Percentiles rank a stretch among this genome's conserved stretches.
These are phyloP conservation scores for Fukomys damarensis DNA, from an alignment of 2,113 vertebrate genomes.

Conservation along the genomic window DNA sequence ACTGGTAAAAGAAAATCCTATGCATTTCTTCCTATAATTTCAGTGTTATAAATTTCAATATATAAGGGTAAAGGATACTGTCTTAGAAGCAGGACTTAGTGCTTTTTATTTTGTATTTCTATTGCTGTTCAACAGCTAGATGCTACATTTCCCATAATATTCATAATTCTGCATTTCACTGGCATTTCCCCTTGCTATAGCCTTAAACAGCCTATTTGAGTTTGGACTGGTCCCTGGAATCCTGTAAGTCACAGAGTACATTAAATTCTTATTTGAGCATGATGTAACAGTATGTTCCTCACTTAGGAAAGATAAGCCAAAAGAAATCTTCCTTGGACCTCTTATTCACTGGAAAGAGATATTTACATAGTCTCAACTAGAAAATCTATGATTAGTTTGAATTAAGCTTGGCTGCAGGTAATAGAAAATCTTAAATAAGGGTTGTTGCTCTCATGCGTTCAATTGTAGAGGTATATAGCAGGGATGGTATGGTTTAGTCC, in stretches of 20 bases:
- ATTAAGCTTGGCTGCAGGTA: neutral
- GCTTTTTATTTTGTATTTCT: slow-evolving; percentile 24
- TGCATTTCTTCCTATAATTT: neutral
- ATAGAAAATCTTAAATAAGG: slow-evolving; percentile 44
- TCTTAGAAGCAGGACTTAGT: slow-evolving; percentile 4
- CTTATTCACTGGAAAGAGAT: neutral
- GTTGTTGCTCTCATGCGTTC: neutral
- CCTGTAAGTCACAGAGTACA: neutral
- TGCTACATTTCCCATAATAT: slow-evolving; percentile 13
- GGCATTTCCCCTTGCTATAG: neutral
- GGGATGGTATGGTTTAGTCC: neutral
- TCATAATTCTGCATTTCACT: slow-evolving; percentile 7
- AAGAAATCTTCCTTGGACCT: neutral
- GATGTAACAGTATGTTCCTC: neutral
- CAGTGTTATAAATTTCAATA: neutral
- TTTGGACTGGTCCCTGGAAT: neutral
- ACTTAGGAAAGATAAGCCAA: slow-evolving; percentile 3
- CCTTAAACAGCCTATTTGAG: neutral
- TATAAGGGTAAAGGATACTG: neutral
- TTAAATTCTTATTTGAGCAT: slow-evolving; percentile 18
- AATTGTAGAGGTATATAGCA: neutral
- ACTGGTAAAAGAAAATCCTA: neutral
- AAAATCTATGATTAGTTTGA: neutral
- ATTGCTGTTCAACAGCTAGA: neutral
- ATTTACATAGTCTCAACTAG: neutral